Percentiles rank a stretch among this genome's conserved stretches.
Evolutionary conservation across 2,113 vertebrate genomes (phyloP).

Genomic region (Eurypyga helias): DNA sequence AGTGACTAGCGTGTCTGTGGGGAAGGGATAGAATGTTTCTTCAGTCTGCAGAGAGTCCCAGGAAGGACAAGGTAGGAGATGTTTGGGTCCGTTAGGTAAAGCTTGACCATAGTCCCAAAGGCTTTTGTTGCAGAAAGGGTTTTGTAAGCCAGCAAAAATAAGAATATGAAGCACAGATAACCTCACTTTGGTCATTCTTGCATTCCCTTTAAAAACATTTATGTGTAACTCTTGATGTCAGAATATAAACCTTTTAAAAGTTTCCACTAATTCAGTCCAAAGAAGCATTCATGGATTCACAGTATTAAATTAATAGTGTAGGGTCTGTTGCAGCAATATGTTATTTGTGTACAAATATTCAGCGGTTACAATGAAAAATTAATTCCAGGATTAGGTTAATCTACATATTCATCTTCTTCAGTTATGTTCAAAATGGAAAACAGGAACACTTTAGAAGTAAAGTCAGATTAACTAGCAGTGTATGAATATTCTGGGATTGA

Average conservation of each 20-base stretch:
- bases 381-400: slow-evolving; percentile 36
- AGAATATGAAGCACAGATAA: not conserved
- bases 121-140: not conserved
- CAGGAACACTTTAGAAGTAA: not conserved
- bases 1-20: fast-evolving
- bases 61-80: not conserved
- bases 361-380: slow-evolving; percentile 44
- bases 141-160: not conserved
- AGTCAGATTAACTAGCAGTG: not conserved
- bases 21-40: not conserved
- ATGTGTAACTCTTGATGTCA: not conserved
- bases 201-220: not conserved
- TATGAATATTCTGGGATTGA: slow-evolving; percentile 25
- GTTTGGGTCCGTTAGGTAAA: not conserved
- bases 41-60: not conserved
- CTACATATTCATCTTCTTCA: slow-evolving; percentile 20
- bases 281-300: not conserved
- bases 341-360: slow-evolving; percentile 35
- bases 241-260: not conserved
- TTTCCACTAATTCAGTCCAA: not conserved
- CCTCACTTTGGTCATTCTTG: not conserved
- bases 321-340: not conserved
- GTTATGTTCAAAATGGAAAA: not conserved
- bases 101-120: not conserved
- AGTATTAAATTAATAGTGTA: not conserved